phyloP scores from a whole-genome alignment of 2,797 vertebrate species.

The Helicolenus hilgendorfi region DNA sequence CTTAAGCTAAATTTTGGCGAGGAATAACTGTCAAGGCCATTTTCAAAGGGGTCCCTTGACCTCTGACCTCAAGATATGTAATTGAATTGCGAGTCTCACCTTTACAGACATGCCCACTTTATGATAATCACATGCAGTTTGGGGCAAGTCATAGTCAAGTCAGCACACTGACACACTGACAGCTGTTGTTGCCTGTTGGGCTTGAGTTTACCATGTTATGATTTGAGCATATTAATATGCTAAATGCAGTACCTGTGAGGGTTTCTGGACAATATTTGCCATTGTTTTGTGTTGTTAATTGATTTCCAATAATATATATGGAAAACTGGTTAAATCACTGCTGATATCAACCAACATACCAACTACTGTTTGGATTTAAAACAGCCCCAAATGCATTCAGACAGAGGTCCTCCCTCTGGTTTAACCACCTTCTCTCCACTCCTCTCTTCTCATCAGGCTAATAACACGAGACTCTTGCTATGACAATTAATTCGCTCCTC shows the following conservation, averaged over 20 bases:
- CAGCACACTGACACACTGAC: too few species aligned
- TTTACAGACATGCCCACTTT: too few species aligned
- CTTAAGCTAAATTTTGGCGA: fast-evolving
- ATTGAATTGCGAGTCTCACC: too few species aligned
- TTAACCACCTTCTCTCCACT: not conserved
- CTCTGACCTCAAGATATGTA: not conserved
- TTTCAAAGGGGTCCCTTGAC: not conserved
- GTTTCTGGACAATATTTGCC: too few species aligned
- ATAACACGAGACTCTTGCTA: not conserved
- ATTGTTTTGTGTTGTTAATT: too few species aligned
- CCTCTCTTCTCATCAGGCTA: slow-evolving; percentile 1
- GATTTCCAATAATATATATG: too few species aligned
- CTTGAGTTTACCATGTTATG: too few species aligned
- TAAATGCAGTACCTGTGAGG: too few species aligned
- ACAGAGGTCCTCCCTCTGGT: not conserved
- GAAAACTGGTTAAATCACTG: not conserved
- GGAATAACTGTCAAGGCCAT: not conserved
- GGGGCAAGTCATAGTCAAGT: too few species aligned
- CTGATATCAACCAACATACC: not conserved
- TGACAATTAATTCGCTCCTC: slow-evolving; percentile 11
- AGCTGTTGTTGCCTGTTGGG: too few species aligned
- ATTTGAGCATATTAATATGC: too few species aligned
- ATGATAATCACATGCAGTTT: too few species aligned
- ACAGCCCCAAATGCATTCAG: not conserved
- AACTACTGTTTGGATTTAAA: not conserved